Evolutionary conservation across 2,113 vertebrate species (phyloP).

Genomic region (Heterocephalus glaber): DNA sequence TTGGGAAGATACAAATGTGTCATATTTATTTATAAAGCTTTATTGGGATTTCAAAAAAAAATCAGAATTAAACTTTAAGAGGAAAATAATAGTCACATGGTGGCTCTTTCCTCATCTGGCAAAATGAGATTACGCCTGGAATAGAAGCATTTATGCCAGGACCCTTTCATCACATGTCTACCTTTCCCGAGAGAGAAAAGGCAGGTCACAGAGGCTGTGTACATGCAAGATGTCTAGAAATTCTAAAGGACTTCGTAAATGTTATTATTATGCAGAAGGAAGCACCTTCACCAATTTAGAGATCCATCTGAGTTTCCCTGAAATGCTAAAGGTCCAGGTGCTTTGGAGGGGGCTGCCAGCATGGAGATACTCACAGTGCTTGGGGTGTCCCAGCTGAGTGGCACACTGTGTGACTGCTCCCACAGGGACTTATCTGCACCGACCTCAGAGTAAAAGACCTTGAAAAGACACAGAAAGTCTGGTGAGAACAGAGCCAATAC

Average conservation of each 20-base stretch:
- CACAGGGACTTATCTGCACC: constrained; percentile 83
- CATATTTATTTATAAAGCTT: constrained; percentile 66
- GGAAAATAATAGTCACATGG: background rate
- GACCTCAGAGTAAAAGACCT: constrained; percentile 94
- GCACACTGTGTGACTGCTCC: constrained; percentile 86
- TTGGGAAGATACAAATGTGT: background rate
- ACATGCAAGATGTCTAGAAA: background rate
- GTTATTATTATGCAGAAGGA: background rate
- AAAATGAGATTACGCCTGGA: background rate
- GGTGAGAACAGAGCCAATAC: background rate
- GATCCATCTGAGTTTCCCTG: background rate
- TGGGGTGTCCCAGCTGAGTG: constrained; percentile 87
- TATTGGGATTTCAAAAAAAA: constrained; percentile 33
- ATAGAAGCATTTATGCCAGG: background rate
- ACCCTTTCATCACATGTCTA: background rate
- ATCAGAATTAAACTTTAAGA: constrained; percentile 3
- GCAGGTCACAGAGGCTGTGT: background rate
- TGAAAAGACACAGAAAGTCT: constrained; percentile 23
- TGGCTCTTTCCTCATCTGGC: background rate
- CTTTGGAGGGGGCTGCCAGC: background rate
- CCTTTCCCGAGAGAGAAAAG: background rate
- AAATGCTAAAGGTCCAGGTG: background rate
- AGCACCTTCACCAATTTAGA: background rate
- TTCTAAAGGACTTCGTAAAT: background rate
- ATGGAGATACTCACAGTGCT: constrained; percentile 87